These are phyloP conservation scores for Andrena trimmerana DNA, from an alignment of 2,888 invertebrate genomes.

Conservation along the genomic window DNA sequence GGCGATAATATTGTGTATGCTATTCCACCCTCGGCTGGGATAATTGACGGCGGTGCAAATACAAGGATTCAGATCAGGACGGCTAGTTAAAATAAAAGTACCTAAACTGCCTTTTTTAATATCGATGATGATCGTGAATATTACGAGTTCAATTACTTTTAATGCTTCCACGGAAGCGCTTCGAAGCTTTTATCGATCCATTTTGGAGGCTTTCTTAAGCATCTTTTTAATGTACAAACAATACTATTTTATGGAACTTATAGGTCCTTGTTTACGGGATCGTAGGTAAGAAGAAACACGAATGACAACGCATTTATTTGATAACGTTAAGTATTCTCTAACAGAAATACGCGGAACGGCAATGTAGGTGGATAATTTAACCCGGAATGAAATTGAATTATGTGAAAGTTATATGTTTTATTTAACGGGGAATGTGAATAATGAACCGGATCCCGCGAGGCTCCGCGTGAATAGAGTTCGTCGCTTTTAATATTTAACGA, in stretches of 20 bases:
- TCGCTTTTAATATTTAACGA: constrained; percentile 18
- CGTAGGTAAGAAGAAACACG: constrained; percentile 2
- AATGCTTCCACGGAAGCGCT: constrained; percentile 15
- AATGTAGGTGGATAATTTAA: constrained; percentile 5
- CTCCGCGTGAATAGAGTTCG: neutral
- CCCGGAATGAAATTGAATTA: neutral
- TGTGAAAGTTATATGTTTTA: neutral
- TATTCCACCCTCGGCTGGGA: constrained; percentile 86
- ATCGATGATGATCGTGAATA: constrained; percentile 2
- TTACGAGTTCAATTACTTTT: constrained; percentile 28
- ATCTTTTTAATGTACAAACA: constrained; percentile 59
- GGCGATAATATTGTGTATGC: constrained; percentile 86
- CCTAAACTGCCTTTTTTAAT: constrained; percentile 24
- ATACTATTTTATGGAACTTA: constrained; percentile 27
- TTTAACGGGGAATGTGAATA: neutral
- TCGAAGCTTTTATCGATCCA: constrained; percentile 17
- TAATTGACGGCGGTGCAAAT: constrained; percentile 84
- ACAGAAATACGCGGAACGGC: no score
- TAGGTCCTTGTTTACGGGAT: neutral
- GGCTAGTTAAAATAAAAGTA: constrained; percentile 74
- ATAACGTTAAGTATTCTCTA: constrained; percentile 16
- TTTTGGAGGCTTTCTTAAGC: constrained; percentile 27
- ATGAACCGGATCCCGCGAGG: constrained; percentile 6
- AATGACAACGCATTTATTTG: constrained; percentile 12
- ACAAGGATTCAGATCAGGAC: constrained; percentile 85